Conservation (phyloP, 2,797 vertebrate genomes). For the Syncerus caffer region DNA sequence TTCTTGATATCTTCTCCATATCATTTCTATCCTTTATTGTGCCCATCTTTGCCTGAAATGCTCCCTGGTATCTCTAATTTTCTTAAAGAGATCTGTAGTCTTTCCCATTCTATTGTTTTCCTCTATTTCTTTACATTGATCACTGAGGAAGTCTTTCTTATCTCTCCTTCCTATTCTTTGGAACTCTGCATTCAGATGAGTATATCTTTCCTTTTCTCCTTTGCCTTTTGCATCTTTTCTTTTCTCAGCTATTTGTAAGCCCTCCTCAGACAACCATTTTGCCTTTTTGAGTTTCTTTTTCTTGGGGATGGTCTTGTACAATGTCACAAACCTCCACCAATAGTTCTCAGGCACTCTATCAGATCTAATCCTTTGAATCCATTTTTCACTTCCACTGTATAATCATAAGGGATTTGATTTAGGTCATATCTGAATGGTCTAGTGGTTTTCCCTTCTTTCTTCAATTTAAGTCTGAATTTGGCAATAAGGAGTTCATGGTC, state of each 20-base stretch:
- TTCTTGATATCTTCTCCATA: not conserved
- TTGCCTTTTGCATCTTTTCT: not conserved
- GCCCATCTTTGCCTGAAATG: not conserved
- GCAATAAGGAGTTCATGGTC: not conserved
- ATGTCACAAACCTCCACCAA: not conserved
- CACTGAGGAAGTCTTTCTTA: not conserved
- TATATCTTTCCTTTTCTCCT: not conserved
- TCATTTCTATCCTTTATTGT: not conserved
- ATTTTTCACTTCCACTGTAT: not conserved
- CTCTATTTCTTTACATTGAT: not conserved
- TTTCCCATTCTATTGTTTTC: not conserved
- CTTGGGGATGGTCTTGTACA: not conserved
- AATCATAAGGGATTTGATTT: not conserved
- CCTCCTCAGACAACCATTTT: not conserved
- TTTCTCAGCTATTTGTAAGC: not conserved
- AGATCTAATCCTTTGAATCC: not conserved
- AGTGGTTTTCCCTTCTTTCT: not conserved
- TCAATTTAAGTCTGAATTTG: not conserved
- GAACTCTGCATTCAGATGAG: not conserved
- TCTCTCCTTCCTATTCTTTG: not conserved
- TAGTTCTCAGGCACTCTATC: not conserved
- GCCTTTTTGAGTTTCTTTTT: not conserved
- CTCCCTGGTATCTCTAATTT: not conserved
- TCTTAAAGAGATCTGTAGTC: not conserved
- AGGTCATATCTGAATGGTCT: not conserved